These are phyloP conservation scores for Pseudolaguvia tuberculata DNA, from an alignment of 2,113 vertebrate genomes.

Conservation along the genomic window DNA sequence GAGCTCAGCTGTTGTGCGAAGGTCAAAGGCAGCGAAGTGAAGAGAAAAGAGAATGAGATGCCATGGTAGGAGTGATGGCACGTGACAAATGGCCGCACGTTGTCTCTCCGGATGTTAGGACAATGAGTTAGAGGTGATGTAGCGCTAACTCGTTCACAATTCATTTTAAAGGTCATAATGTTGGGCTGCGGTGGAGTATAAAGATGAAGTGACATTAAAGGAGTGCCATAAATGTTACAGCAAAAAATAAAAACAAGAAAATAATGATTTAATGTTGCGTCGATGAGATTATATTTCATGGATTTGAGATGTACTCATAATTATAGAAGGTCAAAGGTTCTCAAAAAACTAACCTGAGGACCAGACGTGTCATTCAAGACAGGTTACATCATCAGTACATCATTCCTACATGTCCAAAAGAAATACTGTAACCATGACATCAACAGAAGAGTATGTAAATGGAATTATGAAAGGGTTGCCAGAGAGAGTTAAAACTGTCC, in stretches of 20 bases:
- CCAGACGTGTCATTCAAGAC: background rate
- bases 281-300: too few species aligned
- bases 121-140: conserved; percentile 36
- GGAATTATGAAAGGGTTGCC: too few species aligned
- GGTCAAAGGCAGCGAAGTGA: conserved; percentile 64
- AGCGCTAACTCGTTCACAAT: conserved; percentile 32
- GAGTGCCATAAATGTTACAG: conserved; percentile 15
- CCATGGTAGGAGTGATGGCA: conserved; percentile 58
- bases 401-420: too few species aligned
- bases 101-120: conserved; percentile 45
- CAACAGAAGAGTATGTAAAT: too few species aligned
- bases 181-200: background rate
- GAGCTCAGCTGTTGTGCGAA: conserved; percentile 68
- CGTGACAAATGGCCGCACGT: conserved; percentile 61
- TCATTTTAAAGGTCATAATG: conserved; percentile 36
- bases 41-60: conserved; percentile 69
- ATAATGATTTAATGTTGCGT: too few species aligned
- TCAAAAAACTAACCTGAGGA: background rate
- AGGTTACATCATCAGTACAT: background rate
- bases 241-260: background rate
- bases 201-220: conserved; percentile 9
- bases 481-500: too few species aligned
- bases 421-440: too few species aligned
- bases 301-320: too few species aligned
- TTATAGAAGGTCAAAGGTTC: too few species aligned